Evolutionary conservation across 1,140 invertebrate genomes (phyloP).

Genomic region (Fragariocoptes setiger): DNA sequence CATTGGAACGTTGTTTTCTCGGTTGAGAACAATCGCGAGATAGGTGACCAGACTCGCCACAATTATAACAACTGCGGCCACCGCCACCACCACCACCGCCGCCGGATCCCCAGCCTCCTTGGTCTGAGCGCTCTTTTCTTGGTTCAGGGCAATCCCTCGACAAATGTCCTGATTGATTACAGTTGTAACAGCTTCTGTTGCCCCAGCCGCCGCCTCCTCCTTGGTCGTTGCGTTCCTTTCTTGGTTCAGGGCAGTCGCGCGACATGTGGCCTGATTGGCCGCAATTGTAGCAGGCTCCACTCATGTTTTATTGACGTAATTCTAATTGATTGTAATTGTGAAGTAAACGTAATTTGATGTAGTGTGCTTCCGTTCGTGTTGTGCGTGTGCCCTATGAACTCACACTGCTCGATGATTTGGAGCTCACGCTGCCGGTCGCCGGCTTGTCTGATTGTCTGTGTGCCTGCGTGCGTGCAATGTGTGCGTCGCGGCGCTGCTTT

Average conservation of each 20-base stretch:
- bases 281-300: constrained; percentile 9
- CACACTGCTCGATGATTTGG: neutral
- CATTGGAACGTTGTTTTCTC: constrained; percentile 1
- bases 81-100: constrained; percentile 5
- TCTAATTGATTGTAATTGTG: too few species aligned
- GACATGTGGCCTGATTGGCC: constrained; percentile 10
- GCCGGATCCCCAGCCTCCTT: constrained; percentile 5
- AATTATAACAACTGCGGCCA: constrained; percentile 10
- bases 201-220: constrained; percentile 9
- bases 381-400: too few species aligned
- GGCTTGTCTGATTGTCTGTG: neutral
- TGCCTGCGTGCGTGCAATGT: too few species aligned
- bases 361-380: too few species aligned
- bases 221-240: constrained; percentile 12
- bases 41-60: constrained; percentile 11
- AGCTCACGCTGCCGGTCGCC: neutral
- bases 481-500: too few species aligned
- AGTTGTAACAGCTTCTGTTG: constrained; percentile 9
- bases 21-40: constrained; percentile 2
- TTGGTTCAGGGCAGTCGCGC: constrained; percentile 1
- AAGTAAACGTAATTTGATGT: too few species aligned
- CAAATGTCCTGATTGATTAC: constrained; percentile 11
- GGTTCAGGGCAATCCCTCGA: constrained; percentile 11
- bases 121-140: constrained; percentile 2
- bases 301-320: too few species aligned